Base-by-base conservation (phyloP, 2,113 vertebrate genomes). In the Echinops telfairi region DNA sequence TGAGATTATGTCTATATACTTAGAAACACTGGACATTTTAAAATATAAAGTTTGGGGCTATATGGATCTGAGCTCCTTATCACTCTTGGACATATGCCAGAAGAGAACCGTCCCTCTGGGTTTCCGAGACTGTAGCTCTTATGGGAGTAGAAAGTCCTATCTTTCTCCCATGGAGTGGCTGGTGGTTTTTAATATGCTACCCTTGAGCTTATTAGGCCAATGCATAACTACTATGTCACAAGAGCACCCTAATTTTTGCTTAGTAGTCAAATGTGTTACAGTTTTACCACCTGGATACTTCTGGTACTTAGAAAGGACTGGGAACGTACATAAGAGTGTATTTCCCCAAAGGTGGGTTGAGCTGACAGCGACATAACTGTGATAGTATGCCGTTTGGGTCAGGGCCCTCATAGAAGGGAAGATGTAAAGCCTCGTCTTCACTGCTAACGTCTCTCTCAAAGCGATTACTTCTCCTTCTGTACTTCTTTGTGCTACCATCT, bases 401-500 rank as follows among this genome's bases (percentile, higher is more conserved):
- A 29, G 2, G 9, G 31, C 36, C 15, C 14, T 8, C 70, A 58
- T 1, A 79, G 16, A 5, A 57, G 12, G 14, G 17, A 89, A 76
- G n/a, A 79, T 9, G 62, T 23, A 16, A 23, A 68, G 2, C 2
- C 66, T 25, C 33, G 6, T 19, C 19, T 31, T 16, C 31, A 7
- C n/a, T 11, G n/a, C 33, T 14, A 4, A 23, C 90, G 77, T 76
- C 22, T 4, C 9, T 64, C 9, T 15, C 2, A 12, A 36, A 4
- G 1, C 19, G 23, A 38, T n/a, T 15, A n/a, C 36, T 8, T 4
- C 25, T 31, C 17, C 25, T 33, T 15, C 6, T 4, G 60, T 17
- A 19, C 3, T n/a, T 66, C 2, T 0, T 33, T 62, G 10, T 22
- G 0, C 1, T 6, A 47, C 27, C 12, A 17, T 25, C 23, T 64